A percentile compares a stretch with the other conserved stretches of the same genome.
Conservation (phyloP, 2,113 vertebrate genomes). For the Eolophus roseicapilla region DNA sequence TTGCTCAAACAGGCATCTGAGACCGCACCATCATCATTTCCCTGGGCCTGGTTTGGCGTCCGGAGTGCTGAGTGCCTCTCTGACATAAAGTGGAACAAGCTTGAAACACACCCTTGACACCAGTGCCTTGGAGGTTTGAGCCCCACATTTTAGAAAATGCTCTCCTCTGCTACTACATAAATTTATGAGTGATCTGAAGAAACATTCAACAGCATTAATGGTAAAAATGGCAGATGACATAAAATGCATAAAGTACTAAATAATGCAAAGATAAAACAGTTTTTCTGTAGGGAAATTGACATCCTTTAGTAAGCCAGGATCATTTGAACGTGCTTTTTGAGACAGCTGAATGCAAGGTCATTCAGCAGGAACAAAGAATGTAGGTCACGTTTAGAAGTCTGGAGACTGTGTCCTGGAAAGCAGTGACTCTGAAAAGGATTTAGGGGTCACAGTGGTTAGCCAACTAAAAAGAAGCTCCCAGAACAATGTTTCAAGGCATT, state of each 20-base stretch:
- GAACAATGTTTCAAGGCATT: neutral
- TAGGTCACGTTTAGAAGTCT: slow-evolving; percentile 58
- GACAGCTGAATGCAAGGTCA: slow-evolving; percentile 55
- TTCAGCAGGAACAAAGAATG: slow-evolving; percentile 61
- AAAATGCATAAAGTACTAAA: slow-evolving; percentile 41
- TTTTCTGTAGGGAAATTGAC: slow-evolving; percentile 38
- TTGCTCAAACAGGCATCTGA: neutral
- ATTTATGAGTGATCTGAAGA: slow-evolving; percentile 35
- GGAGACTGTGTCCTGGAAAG: slow-evolving; percentile 55
- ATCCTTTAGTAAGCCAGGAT: neutral
- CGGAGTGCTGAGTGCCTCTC: neutral
- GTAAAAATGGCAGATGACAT: neutral
- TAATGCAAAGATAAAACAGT: slow-evolving; percentile 32
- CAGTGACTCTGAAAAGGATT: slow-evolving; percentile 51
- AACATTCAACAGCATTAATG: neutral
- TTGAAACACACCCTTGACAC: neutral
- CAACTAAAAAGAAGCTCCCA: slow-evolving; percentile 14
- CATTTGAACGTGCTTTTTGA: slow-evolving; percentile 35
- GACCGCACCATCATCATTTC: fast-evolving
- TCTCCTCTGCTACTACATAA: neutral
- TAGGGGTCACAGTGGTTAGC: slow-evolving; percentile 37
- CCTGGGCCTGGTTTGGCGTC: neutral
- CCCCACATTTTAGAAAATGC: neutral
- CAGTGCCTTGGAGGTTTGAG: neutral
- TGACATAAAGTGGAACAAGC: neutral